Conservation (phyloP, 2,888 invertebrate species). For the Cistogaster globosa region DNA sequence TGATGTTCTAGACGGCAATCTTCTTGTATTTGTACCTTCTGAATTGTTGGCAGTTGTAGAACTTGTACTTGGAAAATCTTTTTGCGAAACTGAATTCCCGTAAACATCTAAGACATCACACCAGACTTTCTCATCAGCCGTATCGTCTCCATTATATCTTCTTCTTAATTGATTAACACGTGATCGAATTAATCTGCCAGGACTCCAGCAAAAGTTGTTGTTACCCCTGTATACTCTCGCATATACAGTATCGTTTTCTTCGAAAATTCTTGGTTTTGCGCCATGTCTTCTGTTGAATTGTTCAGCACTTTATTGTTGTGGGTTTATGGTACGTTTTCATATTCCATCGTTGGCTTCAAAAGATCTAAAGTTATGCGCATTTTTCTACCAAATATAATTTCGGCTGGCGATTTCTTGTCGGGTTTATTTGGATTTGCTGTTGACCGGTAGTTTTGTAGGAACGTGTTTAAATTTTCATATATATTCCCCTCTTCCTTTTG, state of each 20-base stretch:
- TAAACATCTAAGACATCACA: slow-evolving; percentile 23
- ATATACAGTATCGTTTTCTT: slow-evolving; percentile 54
- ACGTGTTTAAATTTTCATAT: slow-evolving; percentile 67
- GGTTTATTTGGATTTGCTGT: slow-evolving; percentile 68
- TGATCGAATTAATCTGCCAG: slow-evolving; percentile 49
- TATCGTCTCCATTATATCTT: slow-evolving; percentile 17
- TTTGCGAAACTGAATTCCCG: slow-evolving; percentile 3
- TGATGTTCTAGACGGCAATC: not conserved
- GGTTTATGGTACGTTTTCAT: too few relatives aligned
- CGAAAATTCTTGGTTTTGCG: slow-evolving; percentile 42
- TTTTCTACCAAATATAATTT: slow-evolving; percentile 67
- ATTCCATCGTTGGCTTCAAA: slow-evolving; percentile 43
- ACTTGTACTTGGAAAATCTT: slow-evolving; percentile 15
- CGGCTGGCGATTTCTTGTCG: slow-evolving; percentile 67
- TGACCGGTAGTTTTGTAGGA: slow-evolving; percentile 69
- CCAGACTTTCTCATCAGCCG: slow-evolving; percentile 31
- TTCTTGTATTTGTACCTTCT: slow-evolving; percentile 3
- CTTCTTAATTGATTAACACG: slow-evolving; percentile 64
- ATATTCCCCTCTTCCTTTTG: slow-evolving; percentile 64
- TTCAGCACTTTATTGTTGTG: slow-evolving; percentile 18
- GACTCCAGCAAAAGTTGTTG: slow-evolving; percentile 54
- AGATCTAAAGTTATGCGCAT: slow-evolving; percentile 63
- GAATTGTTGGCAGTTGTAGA: slow-evolving; percentile 15
- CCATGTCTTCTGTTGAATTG: slow-evolving; percentile 52
- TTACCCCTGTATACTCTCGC: slow-evolving; percentile 51